A percentile compares a stretch with the other conserved stretches of the same genome.
phyloP scores from a whole-genome alignment of 2,888 invertebrate genomes.

The Rhamnusium bicolor region DNA sequence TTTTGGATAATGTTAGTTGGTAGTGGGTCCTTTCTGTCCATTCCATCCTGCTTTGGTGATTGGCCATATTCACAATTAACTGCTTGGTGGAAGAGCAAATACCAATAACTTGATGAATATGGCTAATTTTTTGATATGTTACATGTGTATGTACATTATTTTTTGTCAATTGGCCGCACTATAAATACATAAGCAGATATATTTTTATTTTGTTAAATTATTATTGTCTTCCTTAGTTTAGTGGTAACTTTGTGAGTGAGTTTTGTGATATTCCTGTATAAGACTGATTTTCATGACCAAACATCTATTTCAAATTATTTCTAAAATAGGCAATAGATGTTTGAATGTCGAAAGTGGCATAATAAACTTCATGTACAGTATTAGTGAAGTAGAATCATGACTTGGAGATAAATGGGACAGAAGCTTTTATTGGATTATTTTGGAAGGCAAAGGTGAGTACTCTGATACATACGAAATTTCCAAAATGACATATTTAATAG shows the following conservation, averaged over 20 bases:
- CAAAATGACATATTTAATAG: no score
- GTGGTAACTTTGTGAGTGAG: constrained; percentile 50
- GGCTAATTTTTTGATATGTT: constrained; percentile 56
- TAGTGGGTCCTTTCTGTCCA: constrained; percentile 56
- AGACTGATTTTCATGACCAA: constrained; percentile 54
- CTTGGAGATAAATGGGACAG: no score
- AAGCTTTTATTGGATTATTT: neutral
- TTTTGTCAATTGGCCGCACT: constrained; percentile 16
- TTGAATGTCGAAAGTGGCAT: constrained; percentile 35
- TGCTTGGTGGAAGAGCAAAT: constrained; percentile 61
- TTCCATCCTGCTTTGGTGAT: constrained; percentile 62
- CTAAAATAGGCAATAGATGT: constrained; percentile 35
- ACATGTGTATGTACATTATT: constrained; percentile 29
- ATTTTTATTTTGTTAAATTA: constrained; percentile 32
- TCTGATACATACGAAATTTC: neutral
- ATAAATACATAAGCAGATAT: constrained; percentile 4
- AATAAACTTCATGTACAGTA: constrained; percentile 44
- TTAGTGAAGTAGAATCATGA: neutral
- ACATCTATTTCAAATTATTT: constrained; percentile 40
- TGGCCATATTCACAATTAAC: constrained; percentile 65
- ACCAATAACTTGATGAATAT: constrained; percentile 59
- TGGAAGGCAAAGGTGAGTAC: neutral
- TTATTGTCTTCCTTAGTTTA: constrained; percentile 45
- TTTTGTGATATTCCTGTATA: constrained; percentile 57
- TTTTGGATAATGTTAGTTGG: constrained; percentile 59